Conservation (phyloP, 1,140 invertebrate species). For the Anthonomus grandis region DNA sequence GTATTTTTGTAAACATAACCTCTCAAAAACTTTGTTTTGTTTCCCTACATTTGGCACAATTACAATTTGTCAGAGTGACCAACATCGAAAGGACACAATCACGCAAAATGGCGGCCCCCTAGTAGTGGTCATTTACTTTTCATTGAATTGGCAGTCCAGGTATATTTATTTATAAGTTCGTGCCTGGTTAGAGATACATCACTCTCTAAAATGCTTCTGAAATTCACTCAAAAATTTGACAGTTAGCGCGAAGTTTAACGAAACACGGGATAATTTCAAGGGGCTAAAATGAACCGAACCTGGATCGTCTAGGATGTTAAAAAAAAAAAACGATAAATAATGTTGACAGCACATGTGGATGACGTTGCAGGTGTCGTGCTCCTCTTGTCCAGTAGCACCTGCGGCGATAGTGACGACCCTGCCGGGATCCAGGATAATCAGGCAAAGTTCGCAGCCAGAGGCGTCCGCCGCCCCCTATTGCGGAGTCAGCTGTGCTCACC, state of each 20-base stretch:
- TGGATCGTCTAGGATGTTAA: too few relatives aligned
- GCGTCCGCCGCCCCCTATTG: conserved; percentile 65
- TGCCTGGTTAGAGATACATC: not conserved
- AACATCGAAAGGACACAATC: too few relatives aligned
- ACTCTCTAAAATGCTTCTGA: too few relatives aligned
- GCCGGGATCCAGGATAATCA: conserved; percentile 70
- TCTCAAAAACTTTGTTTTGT: too few relatives aligned
- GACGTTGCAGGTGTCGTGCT: conserved; percentile 50
- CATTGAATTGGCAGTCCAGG: too few relatives aligned
- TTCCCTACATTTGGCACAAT: too few relatives aligned
- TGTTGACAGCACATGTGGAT: conserved; percentile 36
- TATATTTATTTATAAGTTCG: too few relatives aligned
- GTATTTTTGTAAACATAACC: too few relatives aligned
- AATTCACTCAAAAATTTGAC: too few relatives aligned
- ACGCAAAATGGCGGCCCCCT: too few relatives aligned
- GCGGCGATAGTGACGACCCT: conserved; percentile 69
- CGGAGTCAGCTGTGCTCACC: conserved; percentile 55
- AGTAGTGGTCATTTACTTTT: too few relatives aligned
- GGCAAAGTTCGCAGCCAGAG: conserved; percentile 89
- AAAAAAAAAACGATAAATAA: conserved; percentile 12
- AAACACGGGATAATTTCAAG: conserved; percentile 6
- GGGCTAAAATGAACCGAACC: conserved; percentile 15
- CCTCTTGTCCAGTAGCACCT: conserved; percentile 63
- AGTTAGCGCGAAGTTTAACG: not conserved
- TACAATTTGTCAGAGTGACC: too few relatives aligned